These are phyloP conservation scores for Orthosia cruda DNA, from an alignment of 2,888 invertebrate genomes.

Conservation along the genomic window DNA sequence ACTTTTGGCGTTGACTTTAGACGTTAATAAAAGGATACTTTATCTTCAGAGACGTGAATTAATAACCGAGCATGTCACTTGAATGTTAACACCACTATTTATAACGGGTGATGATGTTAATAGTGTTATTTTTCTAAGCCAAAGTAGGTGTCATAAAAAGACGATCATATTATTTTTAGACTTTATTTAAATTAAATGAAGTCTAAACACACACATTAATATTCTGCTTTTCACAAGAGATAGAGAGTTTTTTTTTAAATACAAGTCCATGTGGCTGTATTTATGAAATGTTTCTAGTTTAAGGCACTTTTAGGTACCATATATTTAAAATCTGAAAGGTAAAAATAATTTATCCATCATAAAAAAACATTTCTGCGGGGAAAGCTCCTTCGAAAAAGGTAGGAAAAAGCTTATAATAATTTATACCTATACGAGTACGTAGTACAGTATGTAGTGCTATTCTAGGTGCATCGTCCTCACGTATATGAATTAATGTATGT, in stretches of 20 bases:
- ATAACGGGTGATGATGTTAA: neutral
- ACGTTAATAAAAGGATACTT: neutral
- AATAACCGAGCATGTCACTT: neutral
- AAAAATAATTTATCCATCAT: too few species aligned
- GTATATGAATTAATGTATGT: too few species aligned
- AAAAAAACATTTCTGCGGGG: too few species aligned
- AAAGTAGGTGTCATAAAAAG: neutral
- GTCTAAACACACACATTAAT: too few species aligned
- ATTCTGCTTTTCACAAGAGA: neutral
- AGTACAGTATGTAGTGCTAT: too few species aligned
- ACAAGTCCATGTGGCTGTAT: neutral
- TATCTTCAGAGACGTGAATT: constrained; percentile 1
- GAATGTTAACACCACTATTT: neutral
- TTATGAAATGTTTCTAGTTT: neutral
- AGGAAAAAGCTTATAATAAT: too few species aligned
- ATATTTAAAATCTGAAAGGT: too few species aligned
- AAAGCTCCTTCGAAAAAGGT: too few species aligned
- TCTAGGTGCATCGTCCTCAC: too few species aligned
- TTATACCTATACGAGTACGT: too few species aligned
- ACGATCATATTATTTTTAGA: neutral
- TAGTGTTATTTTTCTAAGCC: neutral
- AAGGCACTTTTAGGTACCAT: neutral
- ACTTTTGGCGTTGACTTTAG: neutral
- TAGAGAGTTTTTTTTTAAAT: neutral
- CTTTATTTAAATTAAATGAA: too few species aligned